phyloP scores from a whole-genome alignment of 2,888 invertebrate species.

The Drosophila antonietae region DNA sequence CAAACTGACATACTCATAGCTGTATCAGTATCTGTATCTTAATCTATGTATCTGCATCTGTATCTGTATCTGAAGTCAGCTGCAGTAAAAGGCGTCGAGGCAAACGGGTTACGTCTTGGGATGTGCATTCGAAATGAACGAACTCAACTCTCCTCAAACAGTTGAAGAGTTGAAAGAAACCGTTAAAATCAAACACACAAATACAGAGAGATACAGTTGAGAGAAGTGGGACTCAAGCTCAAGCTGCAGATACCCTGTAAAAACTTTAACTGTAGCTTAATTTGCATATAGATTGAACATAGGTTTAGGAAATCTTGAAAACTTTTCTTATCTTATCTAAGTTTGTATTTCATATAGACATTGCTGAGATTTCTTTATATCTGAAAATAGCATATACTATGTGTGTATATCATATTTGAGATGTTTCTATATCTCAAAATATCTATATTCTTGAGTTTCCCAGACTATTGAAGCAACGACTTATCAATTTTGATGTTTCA shows the following conservation, averaged over 20 bases:
- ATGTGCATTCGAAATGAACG: conserved; percentile 21
- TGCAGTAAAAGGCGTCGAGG: conserved; percentile 17
- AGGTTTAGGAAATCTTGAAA: not conserved
- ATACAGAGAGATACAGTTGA: not conserved
- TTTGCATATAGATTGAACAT: not conserved
- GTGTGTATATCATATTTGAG: no score
- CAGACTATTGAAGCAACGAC: no score
- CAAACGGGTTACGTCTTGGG: conserved; percentile 7
- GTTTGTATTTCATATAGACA: not conserved
- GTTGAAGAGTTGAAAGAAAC: conserved; percentile 26
- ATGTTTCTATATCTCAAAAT: not conserved
- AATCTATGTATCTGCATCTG: not conserved
- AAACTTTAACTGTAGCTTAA: not conserved
- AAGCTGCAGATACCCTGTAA: not conserved
- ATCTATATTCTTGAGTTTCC: no score
- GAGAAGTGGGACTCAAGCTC: not conserved
- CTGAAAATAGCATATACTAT: no score
- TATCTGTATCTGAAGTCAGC: conserved; percentile 14
- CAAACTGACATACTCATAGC: not conserved
- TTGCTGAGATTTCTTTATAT: no score
- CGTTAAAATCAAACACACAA: conserved; percentile 11
- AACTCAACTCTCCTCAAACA: conserved; percentile 1
- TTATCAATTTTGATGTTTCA: no score
- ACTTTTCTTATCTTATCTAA: not conserved
- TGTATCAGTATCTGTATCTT: not conserved